phyloP scores from a whole-genome alignment of 2,888 invertebrate genomes.

The Aporophyla nigra region DNA sequence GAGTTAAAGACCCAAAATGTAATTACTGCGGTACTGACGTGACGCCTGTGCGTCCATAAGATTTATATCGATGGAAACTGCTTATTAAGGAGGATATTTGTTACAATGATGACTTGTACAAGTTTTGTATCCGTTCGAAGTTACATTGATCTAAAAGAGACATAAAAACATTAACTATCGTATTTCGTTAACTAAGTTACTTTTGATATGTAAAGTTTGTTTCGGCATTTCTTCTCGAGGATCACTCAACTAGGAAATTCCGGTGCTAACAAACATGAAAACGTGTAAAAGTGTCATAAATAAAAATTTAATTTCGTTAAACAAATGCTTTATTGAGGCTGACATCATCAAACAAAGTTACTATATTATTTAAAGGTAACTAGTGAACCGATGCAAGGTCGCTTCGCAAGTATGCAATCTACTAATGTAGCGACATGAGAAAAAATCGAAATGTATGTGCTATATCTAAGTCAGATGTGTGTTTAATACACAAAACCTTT shows the following conservation, averaged over 20 bases:
- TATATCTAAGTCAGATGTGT: background rate
- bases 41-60: background rate
- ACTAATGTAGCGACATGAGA: background rate
- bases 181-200: background rate
- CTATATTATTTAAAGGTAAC: background rate
- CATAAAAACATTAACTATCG: background rate
- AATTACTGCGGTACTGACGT: background rate
- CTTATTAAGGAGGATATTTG: background rate
- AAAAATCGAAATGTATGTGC: background rate
- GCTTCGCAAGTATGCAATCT: background rate
- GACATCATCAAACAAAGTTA: background rate
- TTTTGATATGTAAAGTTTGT: background rate
- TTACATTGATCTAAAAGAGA: background rate
- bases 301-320: too few relatives aligned
- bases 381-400: background rate
- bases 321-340: too few relatives aligned
- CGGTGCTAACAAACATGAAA: too few relatives aligned
- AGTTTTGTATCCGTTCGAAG: background rate
- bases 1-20: background rate
- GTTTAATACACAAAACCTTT: background rate
- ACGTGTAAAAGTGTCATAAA: too few relatives aligned
- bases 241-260: too few relatives aligned
- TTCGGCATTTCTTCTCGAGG: too few relatives aligned
- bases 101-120: background rate
- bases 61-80: background rate